Evolutionary conservation across 2,888 invertebrate species (phyloP), one percentile per base, ranked within the genome.

Genomic region (Kryphioiulus occultus): DNA sequence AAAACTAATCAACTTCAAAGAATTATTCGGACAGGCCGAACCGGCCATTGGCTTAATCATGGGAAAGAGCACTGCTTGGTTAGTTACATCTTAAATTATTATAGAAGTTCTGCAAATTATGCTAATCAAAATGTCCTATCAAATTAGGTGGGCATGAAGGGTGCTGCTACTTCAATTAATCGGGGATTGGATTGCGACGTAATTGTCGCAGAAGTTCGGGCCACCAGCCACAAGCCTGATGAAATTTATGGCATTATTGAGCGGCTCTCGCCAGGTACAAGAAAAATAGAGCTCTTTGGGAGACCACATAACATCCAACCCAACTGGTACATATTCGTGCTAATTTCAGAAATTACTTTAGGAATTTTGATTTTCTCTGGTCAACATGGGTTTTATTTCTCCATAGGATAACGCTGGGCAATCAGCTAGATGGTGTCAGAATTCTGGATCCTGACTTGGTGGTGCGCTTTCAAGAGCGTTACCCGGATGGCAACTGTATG

Each of bases 161-260:
- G 99, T 0, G 96, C 95, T 92, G 98, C 98, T 0, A 95, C 96
- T 87, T 95, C 96, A 91, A 93, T 98, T 85, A 99, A 98, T 92
- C 94, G 97, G 12, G 98, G 99, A 0, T 93, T 99, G 39, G 99
- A 99, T 92, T 98, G 98, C 92, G 99, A 99, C 93, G 99, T 99
- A 83, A 98, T 99, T 89, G 99, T 99, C 0, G 98, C 99, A 0
- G 99, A 99, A 93, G 99, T 99, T 0, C 94, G 99, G 88, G 99
- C 98, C 19, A 99, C 99, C 0, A 97, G 97, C 90, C 99, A 99
- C 92, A 99, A 99, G 91, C 99, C 99, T 0, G 99, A 99, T 92
- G 99, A 99, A 93, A 98, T 99, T 90, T 99, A 99, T 91, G 99
- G 98, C 17, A 98, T 99, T 90, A 99, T 99, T 90, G 99, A 99